A percentile compares a stretch with the other conserved stretches of the same genome.
Conservation (phyloP, 2,888 invertebrate genomes). For the Nezara viridula region DNA sequence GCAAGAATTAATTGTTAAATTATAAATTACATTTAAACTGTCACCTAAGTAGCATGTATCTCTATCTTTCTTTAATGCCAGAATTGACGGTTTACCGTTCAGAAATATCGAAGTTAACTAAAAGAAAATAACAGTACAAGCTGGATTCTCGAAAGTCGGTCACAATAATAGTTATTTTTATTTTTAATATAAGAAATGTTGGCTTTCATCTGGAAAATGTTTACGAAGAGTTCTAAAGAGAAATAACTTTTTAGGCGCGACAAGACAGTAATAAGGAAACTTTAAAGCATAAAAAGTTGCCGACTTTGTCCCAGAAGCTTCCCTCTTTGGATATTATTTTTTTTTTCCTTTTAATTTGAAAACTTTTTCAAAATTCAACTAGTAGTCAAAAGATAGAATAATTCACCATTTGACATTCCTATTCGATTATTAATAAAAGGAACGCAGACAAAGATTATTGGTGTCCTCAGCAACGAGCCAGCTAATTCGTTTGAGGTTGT, state of each 20-base stretch:
- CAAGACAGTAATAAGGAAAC: constrained; percentile 8
- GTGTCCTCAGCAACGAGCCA: too few species aligned
- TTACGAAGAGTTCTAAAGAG: background rate
- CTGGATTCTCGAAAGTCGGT: background rate
- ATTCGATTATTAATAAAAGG: too few species aligned
- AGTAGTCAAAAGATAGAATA: background rate
- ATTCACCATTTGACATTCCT: background rate
- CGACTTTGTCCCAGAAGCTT: background rate
- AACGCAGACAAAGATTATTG: too few species aligned
- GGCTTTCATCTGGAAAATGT: background rate
- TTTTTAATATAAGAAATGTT: background rate
- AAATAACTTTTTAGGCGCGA: background rate
- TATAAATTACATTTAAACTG: too few species aligned
- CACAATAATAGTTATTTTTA: background rate
- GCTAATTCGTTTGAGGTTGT: too few species aligned
- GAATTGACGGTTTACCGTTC: too few species aligned
- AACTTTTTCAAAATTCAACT: background rate
- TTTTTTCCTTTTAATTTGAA: constrained; percentile 13
- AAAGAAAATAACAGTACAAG: too few species aligned
- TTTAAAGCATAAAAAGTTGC: background rate
- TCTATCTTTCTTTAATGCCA: too few species aligned
- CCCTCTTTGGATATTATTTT: background rate
- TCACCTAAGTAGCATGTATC: too few species aligned
- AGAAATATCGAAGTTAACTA: too few species aligned
- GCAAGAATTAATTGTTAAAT: too few species aligned